Conservation (phyloP, 2,888 invertebrate genomes). For the Catocala fraxini region DNA sequence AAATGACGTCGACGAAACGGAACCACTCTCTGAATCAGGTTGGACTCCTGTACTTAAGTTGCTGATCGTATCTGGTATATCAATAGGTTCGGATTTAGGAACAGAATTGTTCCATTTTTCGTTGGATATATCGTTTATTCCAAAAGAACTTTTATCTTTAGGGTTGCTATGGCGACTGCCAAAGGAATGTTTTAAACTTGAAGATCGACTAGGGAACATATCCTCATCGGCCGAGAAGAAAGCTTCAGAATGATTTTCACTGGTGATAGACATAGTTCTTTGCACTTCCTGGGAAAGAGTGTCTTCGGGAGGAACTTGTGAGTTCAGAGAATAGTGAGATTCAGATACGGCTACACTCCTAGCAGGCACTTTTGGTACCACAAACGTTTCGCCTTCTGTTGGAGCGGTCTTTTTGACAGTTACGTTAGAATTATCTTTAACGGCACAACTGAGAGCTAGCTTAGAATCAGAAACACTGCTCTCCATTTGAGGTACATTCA, state of each 20-base stretch:
- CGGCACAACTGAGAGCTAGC: conserved; percentile 92
- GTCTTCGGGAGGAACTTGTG: conserved; percentile 88
- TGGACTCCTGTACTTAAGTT: conserved; percentile 78
- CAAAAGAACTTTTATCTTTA: conserved; percentile 87
- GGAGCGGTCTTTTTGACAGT: conserved; percentile 64
- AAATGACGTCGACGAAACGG: conserved; percentile 94
- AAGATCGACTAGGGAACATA: conserved; percentile 90
- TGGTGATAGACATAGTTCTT: conserved; percentile 95
- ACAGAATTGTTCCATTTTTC: conserved; percentile 79
- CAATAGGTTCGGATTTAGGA: conserved; percentile 70
- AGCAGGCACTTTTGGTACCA: conserved; percentile 77
- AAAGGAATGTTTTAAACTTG: conserved; percentile 90
- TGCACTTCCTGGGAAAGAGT: conserved; percentile 89
- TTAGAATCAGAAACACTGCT: conserved; percentile 96
- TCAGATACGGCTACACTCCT: conserved; percentile 89
- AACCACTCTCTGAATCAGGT: conserved; percentile 92
- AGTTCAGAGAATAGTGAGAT: conserved; percentile 90
- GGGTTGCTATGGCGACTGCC: conserved; percentile 81
- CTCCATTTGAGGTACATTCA: conserved; percentile 89
- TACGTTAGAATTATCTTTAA: conserved; percentile 79
- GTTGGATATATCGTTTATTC: conserved; percentile 76
- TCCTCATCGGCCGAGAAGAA: conserved; percentile 98
- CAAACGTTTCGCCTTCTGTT: conserved; percentile 67
- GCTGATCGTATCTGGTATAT: conserved; percentile 77
- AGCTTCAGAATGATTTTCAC: conserved; percentile 96